Conservation (phyloP, 2,888 invertebrate genomes). For the Polyommatus iphigenia region DNA sequence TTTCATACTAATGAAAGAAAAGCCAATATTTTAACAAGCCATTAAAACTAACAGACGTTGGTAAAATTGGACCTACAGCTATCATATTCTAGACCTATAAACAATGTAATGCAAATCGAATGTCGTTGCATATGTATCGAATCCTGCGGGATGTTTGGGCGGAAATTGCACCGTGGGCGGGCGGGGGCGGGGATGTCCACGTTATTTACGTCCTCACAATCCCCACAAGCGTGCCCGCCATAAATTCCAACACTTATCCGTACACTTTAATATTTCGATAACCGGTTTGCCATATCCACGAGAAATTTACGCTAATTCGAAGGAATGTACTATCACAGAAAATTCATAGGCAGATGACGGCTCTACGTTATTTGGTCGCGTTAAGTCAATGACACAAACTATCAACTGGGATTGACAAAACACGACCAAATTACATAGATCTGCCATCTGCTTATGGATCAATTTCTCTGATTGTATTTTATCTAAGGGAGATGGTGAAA, state of each 20-base stretch:
- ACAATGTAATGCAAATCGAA: slow-evolving; percentile 1
- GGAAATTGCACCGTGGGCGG: slow-evolving; percentile 38
- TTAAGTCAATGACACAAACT: no score
- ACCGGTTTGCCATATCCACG: background rate
- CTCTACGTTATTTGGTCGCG: no score
- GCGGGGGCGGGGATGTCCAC: slow-evolving; percentile 35
- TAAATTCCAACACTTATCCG: slow-evolving; percentile 30
- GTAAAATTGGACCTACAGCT: background rate
- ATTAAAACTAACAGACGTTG: no score
- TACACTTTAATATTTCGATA: slow-evolving; percentile 25
- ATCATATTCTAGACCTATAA: background rate
- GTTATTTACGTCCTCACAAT: slow-evolving; percentile 40
- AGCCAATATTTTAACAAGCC: no score
- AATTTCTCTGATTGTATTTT: no score
- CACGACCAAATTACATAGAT: no score
- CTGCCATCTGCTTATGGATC: no score
- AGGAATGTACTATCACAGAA: background rate
- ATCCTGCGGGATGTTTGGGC: slow-evolving; percentile 35
- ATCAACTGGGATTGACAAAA: no score
- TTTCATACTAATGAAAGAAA: no score
- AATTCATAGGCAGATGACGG: background rate
- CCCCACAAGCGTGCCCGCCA: slow-evolving; percentile 18
- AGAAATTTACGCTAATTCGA: background rate
- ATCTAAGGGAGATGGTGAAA: no score
- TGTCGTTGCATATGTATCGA: slow-evolving; percentile 30